These are phyloP conservation scores for Zaprionus camerounensis DNA, from an alignment of 1,140 invertebrate species.

Conservation along the genomic window DNA sequence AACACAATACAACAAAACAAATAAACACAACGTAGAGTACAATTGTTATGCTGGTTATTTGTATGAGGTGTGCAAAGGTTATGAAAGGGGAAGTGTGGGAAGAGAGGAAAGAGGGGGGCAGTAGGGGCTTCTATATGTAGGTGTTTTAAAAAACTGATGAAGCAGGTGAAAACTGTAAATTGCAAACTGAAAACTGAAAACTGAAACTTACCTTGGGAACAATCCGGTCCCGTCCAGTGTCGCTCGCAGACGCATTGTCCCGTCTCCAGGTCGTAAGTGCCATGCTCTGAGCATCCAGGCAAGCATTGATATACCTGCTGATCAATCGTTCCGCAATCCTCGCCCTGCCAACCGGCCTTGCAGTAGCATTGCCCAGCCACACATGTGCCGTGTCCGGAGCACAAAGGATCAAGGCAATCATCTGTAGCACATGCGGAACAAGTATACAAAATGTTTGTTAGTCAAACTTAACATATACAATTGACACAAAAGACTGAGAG, in stretches of 20 bases:
- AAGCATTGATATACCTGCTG: slow-evolving; percentile 94
- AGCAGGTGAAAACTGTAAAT: background rate
- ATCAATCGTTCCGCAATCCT: slow-evolving; percentile 93
- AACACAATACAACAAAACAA: slow-evolving; percentile 34
- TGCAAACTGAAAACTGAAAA: background rate
- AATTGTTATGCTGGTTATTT: slow-evolving; percentile 42
- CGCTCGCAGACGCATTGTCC: slow-evolving; percentile 95
- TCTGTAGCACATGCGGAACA: slow-evolving; percentile 80
- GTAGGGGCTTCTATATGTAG: background rate
- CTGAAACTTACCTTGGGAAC: slow-evolving; percentile 91
- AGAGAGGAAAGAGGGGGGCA: background rate
- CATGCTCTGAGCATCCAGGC: slow-evolving; percentile 95
- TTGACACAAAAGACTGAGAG: background rate
- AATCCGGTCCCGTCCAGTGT: slow-evolving; percentile 95
- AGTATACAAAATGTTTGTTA: slow-evolving; percentile 64
- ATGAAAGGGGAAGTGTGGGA: background rate
- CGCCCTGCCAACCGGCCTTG: slow-evolving; percentile 97
- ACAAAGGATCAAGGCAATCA: slow-evolving; percentile 94
- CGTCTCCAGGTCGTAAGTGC: slow-evolving; percentile 94
- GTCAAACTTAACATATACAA: slow-evolving; percentile 30
- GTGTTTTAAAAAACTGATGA: slow-evolving; percentile 7
- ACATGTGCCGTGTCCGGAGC: slow-evolving; percentile 96
- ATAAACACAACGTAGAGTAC: slow-evolving; percentile 37
- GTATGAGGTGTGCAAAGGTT: slow-evolving; percentile 18
- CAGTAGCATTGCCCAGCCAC: slow-evolving; percentile 97